Percentiles rank a stretch among this genome's conserved stretches.
Conservation (phyloP, 2,797 vertebrate genomes). For the Gymnodraco acuticeps region DNA sequence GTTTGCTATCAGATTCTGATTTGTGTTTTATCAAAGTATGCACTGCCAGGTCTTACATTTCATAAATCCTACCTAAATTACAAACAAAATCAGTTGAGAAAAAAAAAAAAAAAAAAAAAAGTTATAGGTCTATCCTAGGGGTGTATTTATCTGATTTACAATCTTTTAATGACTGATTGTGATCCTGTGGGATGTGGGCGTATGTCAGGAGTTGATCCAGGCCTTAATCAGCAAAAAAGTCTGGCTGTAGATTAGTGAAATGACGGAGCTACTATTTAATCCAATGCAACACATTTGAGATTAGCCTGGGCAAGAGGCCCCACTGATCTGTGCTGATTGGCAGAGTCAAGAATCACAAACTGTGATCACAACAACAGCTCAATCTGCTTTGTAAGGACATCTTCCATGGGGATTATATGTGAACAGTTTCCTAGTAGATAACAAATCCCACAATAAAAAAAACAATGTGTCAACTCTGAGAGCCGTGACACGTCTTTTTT, state of each 20-base stretch:
- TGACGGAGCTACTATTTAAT: conserved; percentile 30
- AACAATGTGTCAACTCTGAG: too few species aligned
- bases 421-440: neutral
- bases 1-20: neutral
- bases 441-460: too few species aligned
- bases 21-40: conserved; percentile 12
- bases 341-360: conserved; percentile 20
- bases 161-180: conserved; percentile 2
- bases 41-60: neutral
- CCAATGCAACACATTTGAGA: conserved; percentile 23
- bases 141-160: neutral
- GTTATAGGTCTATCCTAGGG: neutral
- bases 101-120: too few species aligned
- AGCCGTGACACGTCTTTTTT: neutral
- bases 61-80: neutral
- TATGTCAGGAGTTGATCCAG: neutral
- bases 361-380: conserved; percentile 3
- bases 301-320: conserved; percentile 19
- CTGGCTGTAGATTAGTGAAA: conserved; percentile 20
- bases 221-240: neutral
- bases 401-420: neutral
- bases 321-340: conserved; percentile 39
- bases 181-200: neutral
- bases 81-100: neutral
- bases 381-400: neutral